A percentile compares a stretch with the other conserved stretches of the same genome.
These are phyloP conservation scores for Peromyscus attwateri DNA, from an alignment of 2,797 vertebrate species.

Conservation along the genomic window DNA sequence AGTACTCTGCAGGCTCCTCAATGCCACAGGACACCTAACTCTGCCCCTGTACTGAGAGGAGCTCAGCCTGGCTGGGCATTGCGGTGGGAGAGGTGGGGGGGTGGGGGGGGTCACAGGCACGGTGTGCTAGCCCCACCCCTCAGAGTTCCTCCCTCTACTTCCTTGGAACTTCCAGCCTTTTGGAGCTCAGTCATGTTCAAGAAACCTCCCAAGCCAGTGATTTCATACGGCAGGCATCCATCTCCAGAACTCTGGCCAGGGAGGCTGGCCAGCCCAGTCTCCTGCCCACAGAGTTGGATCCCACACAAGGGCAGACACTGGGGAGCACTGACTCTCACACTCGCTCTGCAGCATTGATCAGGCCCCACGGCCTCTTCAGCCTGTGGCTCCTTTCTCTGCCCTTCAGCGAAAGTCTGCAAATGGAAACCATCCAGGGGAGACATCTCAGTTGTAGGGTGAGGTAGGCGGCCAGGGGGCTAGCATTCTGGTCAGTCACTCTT, in stretches of 20 bases:
- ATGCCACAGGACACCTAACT: neutral
- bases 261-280: neutral
- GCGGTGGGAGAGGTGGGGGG: fast-evolving
- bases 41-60: neutral
- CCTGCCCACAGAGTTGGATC: constrained; percentile 45
- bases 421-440: neutral
- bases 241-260: neutral
- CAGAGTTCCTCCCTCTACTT: neutral
- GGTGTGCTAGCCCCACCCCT: neutral
- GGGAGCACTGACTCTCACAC: neutral
- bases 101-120: neutral
- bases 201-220: constrained; percentile 59
- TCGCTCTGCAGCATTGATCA: neutral
- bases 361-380: neutral
- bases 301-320: neutral
- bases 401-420: neutral
- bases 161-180: neutral
- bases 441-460: neutral
- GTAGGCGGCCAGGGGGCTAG: too few species aligned
- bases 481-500: neutral
- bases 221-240: constrained; percentile 65
- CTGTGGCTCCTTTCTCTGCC: constrained; percentile 8
- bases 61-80: neutral
- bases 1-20: neutral
- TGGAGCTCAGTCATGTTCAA: neutral